Conservation (phyloP, 2,113 vertebrate species). For the Mormyrus iriodes region DNA sequence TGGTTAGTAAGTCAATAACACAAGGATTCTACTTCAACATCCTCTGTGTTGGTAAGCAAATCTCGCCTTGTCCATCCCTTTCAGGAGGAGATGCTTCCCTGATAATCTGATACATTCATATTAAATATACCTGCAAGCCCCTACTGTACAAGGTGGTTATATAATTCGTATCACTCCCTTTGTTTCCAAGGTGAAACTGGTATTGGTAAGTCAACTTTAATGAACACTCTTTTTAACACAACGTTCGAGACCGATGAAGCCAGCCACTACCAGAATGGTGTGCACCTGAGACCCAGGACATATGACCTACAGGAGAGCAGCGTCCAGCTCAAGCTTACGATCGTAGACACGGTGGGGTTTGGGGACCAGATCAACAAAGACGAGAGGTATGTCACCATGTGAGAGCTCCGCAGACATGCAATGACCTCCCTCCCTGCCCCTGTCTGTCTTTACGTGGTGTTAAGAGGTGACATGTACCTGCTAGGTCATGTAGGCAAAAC, state of each 20-base stretch:
- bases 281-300: constrained; percentile 71
- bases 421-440: background rate
- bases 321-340: constrained; percentile 84
- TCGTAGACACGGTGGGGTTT: constrained; percentile 88
- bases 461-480: background rate
- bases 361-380: constrained; percentile 96
- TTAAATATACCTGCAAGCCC: background rate
- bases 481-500: background rate
- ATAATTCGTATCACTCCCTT: background rate
- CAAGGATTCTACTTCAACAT: constrained; percentile 97
- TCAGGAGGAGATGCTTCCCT: background rate
- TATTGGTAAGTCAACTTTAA: constrained; percentile 91
- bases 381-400: constrained; percentile 70
- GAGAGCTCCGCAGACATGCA: background rate
- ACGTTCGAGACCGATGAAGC: constrained; percentile 84
- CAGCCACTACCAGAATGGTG: constrained; percentile 75
- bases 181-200: constrained; percentile 79
- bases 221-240: constrained; percentile 94
- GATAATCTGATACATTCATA: background rate
- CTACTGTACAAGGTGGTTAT: background rate
- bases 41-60: constrained; percentile 86
- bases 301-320: constrained; percentile 89
- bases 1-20: constrained; percentile 88
- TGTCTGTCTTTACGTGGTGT: background rate
- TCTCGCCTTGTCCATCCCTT: background rate